Conservation (phyloP, 1,140 invertebrate species). For the Orussus abietinus region DNA sequence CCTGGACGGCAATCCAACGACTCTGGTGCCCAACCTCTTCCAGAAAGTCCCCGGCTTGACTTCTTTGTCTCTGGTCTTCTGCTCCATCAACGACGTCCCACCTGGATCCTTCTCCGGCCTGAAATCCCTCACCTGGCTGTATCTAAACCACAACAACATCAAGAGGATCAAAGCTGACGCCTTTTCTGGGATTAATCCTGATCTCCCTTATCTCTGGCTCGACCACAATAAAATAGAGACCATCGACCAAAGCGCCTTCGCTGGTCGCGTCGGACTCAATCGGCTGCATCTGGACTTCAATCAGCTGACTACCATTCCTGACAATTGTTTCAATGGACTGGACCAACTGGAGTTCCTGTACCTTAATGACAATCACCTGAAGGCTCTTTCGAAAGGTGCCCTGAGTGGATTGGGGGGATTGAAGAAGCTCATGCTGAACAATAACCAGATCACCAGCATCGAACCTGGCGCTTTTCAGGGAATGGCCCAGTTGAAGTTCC, state of each 20-base stretch:
- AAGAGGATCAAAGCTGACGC: not conserved
- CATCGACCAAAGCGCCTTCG: slow-evolving; percentile 13
- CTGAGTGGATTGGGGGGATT: slow-evolving; percentile 14
- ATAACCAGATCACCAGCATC: slow-evolving; percentile 16
- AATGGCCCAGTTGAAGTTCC: slow-evolving; percentile 1
- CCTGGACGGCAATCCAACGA: slow-evolving; percentile 17
- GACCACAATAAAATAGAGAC: slow-evolving; percentile 19
- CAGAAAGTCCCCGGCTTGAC: slow-evolving; percentile 14
- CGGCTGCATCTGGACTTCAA: slow-evolving; percentile 19
- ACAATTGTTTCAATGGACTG: slow-evolving; percentile 9
- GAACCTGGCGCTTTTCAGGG: slow-evolving; percentile 7
- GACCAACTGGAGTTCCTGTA: slow-evolving; percentile 17
- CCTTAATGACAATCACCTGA: slow-evolving; percentile 17
- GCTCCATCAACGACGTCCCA: slow-evolving; percentile 19
- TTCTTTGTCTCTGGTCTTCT: slow-evolving; percentile 14
- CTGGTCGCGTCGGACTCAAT: slow-evolving; percentile 5
- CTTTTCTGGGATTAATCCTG: slow-evolving; percentile 8
- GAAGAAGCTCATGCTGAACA: slow-evolving; percentile 11
- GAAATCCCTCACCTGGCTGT: slow-evolving; percentile 11
- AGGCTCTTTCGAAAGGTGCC: not conserved
- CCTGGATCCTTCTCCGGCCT: slow-evolving; percentile 18
- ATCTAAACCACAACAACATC: slow-evolving; percentile 21
- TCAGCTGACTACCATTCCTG: slow-evolving; percentile 2
- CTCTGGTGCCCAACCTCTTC: slow-evolving; percentile 18
- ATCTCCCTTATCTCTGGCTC: slow-evolving; percentile 16